Base-by-base conservation (phyloP, 2,888 invertebrate species). In the Caradrina kadenii region DNA sequence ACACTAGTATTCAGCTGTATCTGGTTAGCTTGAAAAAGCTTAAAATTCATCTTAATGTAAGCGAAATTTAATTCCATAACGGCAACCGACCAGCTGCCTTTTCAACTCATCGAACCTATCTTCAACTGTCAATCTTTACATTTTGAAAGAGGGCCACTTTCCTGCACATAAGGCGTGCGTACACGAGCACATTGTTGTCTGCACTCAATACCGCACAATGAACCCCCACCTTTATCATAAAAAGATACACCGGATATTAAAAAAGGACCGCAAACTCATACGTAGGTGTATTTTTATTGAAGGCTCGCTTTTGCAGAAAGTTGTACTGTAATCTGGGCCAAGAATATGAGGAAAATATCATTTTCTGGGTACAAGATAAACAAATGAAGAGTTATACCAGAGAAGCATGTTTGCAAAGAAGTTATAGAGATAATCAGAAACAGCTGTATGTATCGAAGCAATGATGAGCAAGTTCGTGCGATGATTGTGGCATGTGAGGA, bases 201-300 rank as follows among this genome's bases (percentile, higher is more conserved):
- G 72, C 62, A 78, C 69, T 79, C 79, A 82, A 82, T 79, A 70
- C 59, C 45, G n/a, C 66, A 82, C 82, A 83, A 82, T 77, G 65
- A 55, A 58, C 45, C 64, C 65, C 64, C 76, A 74, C 80, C 81
- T 79, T 64, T 75, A 75, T 81, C 66, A 77, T 68, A 75, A 66
- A 26, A 82, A 75, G 73, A 82, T 81, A 79, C 71, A 73, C 79
- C 76, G 81, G 82, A 83, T 85, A 82, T 83, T 83, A 84, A 86
- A 85, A 80, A 77, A 76, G 63, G 74, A 73, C 74, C 62, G 69
- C 69, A 64, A 75, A 72, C 75, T 79, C 70, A 72, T 66, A 68
- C 64, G 64, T 73, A 69, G 53, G 54, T 75, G 70, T 77, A 63
- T 67, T 73, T 64, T 59, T 52, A 53, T 61, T 61, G 42, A 61